Evolutionary conservation across 2,797 vertebrate species (phyloP).

Genomic region (Esox lucius): DNA sequence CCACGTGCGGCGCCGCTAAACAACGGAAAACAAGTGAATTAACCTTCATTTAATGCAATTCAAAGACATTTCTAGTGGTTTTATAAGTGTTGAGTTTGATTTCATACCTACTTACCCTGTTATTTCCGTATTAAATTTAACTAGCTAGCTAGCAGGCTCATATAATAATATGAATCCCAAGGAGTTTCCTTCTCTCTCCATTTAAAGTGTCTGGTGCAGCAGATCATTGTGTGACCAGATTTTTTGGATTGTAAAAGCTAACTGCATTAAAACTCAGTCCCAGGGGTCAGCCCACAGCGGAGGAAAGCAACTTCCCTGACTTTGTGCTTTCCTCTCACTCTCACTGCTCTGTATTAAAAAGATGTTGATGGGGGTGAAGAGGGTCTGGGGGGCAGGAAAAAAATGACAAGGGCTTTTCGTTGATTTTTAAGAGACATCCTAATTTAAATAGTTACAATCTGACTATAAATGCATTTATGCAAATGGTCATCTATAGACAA

Average conservation of each 20-base stretch:
- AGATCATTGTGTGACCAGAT: no score
- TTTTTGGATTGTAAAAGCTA: no score
- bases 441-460: background rate
- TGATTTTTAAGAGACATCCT: no score
- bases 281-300: background rate
- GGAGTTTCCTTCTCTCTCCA: background rate
- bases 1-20: no score
- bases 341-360: background rate
- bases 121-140: no score
- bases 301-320: background rate
- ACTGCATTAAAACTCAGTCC: background rate
- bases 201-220: no score
- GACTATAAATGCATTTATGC: background rate
- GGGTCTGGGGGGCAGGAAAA: background rate
- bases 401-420: background rate
- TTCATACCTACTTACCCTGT: no score
- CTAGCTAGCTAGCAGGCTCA: no score
- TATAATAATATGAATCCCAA: background rate
- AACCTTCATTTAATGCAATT: no score
- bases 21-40: no score
- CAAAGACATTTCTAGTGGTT: no score
- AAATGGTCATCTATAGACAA: background rate
- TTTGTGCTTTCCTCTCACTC: background rate
- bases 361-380: background rate
- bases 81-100: no score